Percentiles rank a stretch among this genome's conserved stretches.
Evolutionary conservation across 1,140 invertebrate genomes (phyloP).

Genomic region (Cotesia chilonis): DNA sequence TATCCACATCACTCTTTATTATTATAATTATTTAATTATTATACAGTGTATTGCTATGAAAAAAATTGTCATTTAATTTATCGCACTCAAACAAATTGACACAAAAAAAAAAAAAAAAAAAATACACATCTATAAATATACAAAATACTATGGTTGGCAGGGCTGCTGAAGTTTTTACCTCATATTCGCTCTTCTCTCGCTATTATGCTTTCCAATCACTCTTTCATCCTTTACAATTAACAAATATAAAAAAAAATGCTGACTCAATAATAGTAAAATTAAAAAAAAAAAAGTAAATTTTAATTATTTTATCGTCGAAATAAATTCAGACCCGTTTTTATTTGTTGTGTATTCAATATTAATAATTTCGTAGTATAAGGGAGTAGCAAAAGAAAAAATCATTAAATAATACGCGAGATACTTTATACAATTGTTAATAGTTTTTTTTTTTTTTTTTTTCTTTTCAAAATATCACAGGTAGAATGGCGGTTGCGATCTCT

Average conservation of each 20-base stretch:
- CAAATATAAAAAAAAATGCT: neutral
- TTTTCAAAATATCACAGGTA: constrained; percentile 61
- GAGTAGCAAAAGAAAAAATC: too few species aligned
- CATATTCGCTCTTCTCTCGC: constrained; percentile 6
- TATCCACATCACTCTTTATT: constrained; percentile 21
- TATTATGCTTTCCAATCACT: neutral
- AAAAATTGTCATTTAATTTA: constrained; percentile 49
- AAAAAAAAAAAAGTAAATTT: neutral
- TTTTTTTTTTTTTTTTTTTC: constrained; percentile 30
- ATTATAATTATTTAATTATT: constrained; percentile 19
- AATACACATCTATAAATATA: constrained; percentile 45
- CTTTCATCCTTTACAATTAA: neutral
- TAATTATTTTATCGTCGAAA: neutral
- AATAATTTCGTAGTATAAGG: neutral
- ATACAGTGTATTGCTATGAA: constrained; percentile 31
- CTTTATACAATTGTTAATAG: constrained; percentile 30
- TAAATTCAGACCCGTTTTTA: too few species aligned
- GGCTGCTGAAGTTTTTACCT: constrained; percentile 27
- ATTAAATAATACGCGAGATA: neutral
- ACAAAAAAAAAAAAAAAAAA: constrained; percentile 46
- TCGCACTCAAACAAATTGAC: constrained; percentile 46
- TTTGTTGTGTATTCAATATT: neutral
- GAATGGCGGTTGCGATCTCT: constrained; percentile 52
- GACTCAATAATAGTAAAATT: constrained; percentile 14
- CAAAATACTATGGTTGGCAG: constrained; percentile 26